Base-by-base conservation (phyloP, 1,140 invertebrate species). In the Acyrthosiphon pisum region DNA sequence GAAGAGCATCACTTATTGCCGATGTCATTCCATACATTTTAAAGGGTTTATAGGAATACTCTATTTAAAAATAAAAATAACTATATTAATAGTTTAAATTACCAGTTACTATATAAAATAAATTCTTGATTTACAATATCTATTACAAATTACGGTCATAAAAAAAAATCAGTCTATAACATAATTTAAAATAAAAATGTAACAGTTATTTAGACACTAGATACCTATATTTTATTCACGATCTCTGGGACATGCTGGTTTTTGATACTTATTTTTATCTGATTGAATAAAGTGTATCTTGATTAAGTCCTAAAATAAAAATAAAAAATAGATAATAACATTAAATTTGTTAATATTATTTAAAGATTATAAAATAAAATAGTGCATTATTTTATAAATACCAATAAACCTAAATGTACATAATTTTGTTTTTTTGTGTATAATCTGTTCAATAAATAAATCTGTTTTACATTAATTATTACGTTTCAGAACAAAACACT, bases 1-100 rank as follows among this genome's bases (percentile, higher is more conserved):
- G 99, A 90, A 96, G 96, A 94, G 98, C 98, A 94, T 97, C 96
- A 94, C 97, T 99, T 94, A 99, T 99, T 86, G 99, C 98, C 53
- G 98, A 98, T 11, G 98, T 99, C 96, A 99, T 98, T 81, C 98
- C 98, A 94, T 97, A 94, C 46, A 97, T 97, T 53, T 91, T 83
- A 81, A 93, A 92, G 8, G 7, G 68, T 30, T 81, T 56, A 83
- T 83, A 81, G 7, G n/a, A 76, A 92, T 22, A 83, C 20, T 92
- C 44, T 92, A 92, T 83, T 83, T 30, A 48, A 83, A 92, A 92
- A 81, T 83, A 22, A 92, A 37, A 91, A 89, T 89, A 89, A 92
- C n/a, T 81, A 48, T 83, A 35, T 81, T 90, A 30, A 50, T 76
- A 56, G 4, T 83, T 56, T 26, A 30, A 41, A 35, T 23, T 35